Evolutionary conservation across 1,140 invertebrate species (phyloP).

Genomic region (Orussus abietinus): DNA sequence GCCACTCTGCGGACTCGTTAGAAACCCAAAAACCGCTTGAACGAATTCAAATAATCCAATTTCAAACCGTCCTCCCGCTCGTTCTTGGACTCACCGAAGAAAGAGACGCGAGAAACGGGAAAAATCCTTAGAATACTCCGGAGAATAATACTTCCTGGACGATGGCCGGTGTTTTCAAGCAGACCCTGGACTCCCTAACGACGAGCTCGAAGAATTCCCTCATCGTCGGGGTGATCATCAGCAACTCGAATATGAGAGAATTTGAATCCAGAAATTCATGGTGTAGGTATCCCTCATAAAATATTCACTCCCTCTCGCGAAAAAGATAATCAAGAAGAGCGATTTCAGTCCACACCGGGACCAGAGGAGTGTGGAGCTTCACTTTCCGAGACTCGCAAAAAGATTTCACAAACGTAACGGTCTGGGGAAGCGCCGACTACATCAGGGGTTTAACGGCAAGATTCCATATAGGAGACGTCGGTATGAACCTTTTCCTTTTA

Average conservation of each 20-base stretch:
- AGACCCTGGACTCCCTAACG: slow-evolving; percentile 35
- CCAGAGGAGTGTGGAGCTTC: slow-evolving; percentile 64
- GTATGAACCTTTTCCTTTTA: no score
- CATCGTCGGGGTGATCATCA: slow-evolving; percentile 44
- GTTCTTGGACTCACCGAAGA: no score
- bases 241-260: slow-evolving; percentile 38
- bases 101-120: no score
- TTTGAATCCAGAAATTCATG: slow-evolving; percentile 31
- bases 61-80: no score
- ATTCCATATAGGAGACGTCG: slow-evolving; percentile 63
- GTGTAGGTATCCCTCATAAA: slow-evolving; percentile 29
- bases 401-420: slow-evolving; percentile 66
- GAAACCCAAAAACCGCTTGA: no score
- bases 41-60: no score
- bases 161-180: slow-evolving; percentile 40
- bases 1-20: no score
- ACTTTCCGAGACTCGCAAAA: slow-evolving; percentile 64
- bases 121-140: no score
- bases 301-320: not conserved
- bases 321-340: no score
- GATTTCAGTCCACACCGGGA: slow-evolving; percentile 38
- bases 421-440: slow-evolving; percentile 62
- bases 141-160: no score
- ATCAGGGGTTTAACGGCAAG: slow-evolving; percentile 56
- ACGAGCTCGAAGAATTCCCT: slow-evolving; percentile 41